Evolutionary conservation across 2,113 vertebrate species (phyloP).

Genomic region (Cavia aperea): DNA sequence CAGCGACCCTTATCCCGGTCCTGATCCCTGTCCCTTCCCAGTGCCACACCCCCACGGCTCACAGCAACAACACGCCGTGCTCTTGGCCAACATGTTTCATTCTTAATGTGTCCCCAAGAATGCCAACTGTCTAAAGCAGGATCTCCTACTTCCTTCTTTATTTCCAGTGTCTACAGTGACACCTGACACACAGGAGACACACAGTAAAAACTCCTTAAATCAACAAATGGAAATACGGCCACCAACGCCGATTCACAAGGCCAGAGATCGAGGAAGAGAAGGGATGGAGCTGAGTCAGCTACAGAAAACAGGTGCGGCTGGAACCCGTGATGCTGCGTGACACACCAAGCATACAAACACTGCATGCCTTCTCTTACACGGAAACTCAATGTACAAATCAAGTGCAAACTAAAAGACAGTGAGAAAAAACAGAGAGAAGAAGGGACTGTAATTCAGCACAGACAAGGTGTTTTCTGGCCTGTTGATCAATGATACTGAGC

Average conservation of each 20-base stretch:
- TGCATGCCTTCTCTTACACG: background rate
- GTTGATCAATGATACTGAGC: background rate
- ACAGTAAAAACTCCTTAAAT: background rate
- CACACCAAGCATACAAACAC: background rate
- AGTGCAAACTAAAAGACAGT: background rate
- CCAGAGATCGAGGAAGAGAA: background rate
- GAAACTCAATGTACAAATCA: background rate
- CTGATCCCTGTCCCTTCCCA: background rate
- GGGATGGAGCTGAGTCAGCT: background rate
- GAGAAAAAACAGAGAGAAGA: background rate
- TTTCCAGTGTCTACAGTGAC: background rate
- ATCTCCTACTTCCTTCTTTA: background rate
- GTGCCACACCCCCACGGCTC: background rate
- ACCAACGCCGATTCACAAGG: background rate
- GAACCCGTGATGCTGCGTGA: background rate
- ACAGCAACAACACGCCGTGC: background rate
- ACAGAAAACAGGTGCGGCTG: background rate
- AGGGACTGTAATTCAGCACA: background rate
- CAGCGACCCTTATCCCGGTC: accelerated
- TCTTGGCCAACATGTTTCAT: background rate
- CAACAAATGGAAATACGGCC: background rate
- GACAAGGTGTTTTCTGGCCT: background rate
- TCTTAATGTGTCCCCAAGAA: background rate
- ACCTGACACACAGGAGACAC: background rate
- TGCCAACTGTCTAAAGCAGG: background rate